Conservation (phyloP, 2,888 invertebrate genomes). For the Harpagoxenus sublaevis region DNA sequence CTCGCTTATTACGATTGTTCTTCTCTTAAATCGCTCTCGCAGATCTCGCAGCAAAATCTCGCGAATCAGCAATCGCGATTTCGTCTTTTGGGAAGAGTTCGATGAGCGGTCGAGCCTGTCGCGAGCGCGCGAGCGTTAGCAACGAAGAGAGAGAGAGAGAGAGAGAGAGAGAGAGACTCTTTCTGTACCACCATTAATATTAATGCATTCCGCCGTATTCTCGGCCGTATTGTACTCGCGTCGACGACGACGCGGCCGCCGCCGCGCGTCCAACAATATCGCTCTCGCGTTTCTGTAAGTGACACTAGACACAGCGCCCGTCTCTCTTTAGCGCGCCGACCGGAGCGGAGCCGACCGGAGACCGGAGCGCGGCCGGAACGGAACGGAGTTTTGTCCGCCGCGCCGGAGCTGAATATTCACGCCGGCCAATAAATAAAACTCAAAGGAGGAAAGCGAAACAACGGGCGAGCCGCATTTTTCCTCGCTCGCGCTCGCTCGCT, state of each 20-base stretch:
- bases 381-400: constrained; percentile 67
- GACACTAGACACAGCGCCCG: constrained; percentile 60
- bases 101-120: constrained; percentile 58
- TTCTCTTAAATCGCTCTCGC: background rate
- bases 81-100: constrained; percentile 47
- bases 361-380: constrained; percentile 41
- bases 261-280: constrained; percentile 62
- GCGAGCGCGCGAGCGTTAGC: constrained; percentile 69
- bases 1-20: background rate
- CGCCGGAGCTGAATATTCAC: constrained; percentile 78
- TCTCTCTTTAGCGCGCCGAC: constrained; percentile 17
- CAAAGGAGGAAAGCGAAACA: constrained; percentile 73
- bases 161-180: constrained; percentile 41
- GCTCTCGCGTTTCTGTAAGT: constrained; percentile 67
- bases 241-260: constrained; percentile 61
- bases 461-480: constrained; percentile 71
- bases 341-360: constrained; percentile 38
- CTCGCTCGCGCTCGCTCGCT: constrained; percentile 40
- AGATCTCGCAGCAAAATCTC: constrained; percentile 13
- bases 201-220: constrained; percentile 80
- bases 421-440: constrained; percentile 79
- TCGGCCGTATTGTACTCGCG: constrained; percentile 78
- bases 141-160: background rate
- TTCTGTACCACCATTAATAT: constrained; percentile 79
- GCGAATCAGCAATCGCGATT: constrained; percentile 58